phyloP scores from a whole-genome alignment of 2,797 vertebrate genomes.

The Hydrocynus forskahlii region DNA sequence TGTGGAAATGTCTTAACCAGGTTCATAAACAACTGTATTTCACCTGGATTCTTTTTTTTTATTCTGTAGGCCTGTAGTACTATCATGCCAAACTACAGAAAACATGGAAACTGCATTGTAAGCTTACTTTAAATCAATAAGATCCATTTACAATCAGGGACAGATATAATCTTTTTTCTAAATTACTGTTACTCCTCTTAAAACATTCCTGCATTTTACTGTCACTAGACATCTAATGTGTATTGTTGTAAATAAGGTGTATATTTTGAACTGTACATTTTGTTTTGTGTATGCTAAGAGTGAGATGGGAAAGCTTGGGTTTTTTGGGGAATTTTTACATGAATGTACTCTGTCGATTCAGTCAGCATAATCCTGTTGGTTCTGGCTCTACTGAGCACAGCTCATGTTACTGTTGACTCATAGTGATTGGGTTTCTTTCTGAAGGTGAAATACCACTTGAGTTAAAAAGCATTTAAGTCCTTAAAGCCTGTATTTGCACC shows the following conservation, averaged over 20 bases:
- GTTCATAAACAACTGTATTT: constrained; percentile 22
- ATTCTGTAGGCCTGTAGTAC: constrained; percentile 7
- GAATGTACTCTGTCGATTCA: constrained; percentile 58
- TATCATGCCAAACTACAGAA: constrained; percentile 40
- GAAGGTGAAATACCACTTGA: constrained; percentile 19
- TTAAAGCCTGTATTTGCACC: background rate
- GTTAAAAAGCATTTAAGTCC: background rate
- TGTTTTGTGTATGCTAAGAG: constrained; percentile 54
- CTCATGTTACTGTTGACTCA: constrained; percentile 39
- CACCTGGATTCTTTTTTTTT: constrained; percentile 22
- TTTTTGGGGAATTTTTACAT: constrained; percentile 19
- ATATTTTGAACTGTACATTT: constrained; percentile 76
- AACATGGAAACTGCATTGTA: constrained; percentile 37
- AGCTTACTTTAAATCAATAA: constrained; percentile 38
- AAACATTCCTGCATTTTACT: constrained; percentile 88
- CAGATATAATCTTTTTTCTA: constrained; percentile 81
- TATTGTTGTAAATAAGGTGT: constrained; percentile 91
- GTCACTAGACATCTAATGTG: constrained; percentile 79
- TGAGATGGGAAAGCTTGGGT: background rate
- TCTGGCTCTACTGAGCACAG: constrained; percentile 29
- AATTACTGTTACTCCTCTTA: constrained; percentile 64
- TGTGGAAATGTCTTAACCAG: constrained; percentile 35
- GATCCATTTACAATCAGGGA: constrained; percentile 80
- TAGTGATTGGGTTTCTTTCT: constrained; percentile 10
- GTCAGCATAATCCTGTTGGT: constrained; percentile 47